Conservation (phyloP, 2,113 vertebrate species). For the Arvicanthis niloticus region DNA sequence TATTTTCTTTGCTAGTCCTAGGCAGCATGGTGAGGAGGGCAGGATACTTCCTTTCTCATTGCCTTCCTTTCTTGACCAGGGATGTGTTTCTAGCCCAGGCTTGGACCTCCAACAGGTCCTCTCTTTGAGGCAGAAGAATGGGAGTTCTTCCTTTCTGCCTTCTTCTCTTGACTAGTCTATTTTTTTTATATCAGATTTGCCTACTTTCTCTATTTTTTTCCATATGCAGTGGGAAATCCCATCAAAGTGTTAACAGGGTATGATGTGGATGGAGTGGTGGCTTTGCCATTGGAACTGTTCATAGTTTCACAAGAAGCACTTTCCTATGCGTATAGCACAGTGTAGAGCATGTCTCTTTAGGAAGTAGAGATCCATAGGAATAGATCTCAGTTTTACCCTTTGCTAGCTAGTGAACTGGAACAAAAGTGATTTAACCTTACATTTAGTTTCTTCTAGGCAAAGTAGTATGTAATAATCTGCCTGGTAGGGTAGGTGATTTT, state of each 20-base stretch:
- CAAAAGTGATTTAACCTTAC: conserved; percentile 53
- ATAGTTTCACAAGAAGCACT: not conserved
- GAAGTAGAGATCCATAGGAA: not conserved
- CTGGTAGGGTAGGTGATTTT: not conserved
- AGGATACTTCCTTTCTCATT: not conserved
- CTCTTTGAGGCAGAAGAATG: not conserved
- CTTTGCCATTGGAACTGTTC: not conserved
- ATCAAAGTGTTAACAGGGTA: not conserved
- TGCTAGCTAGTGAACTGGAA: conserved; percentile 5
- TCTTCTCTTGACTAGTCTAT: not conserved
- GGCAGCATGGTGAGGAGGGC: not conserved
- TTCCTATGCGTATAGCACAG: not conserved
- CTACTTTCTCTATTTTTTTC: not conserved
- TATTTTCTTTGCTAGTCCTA: not conserved
- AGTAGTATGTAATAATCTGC: not conserved
- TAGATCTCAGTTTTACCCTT: not conserved
- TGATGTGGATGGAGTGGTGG: not conserved
- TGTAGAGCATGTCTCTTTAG: not conserved
- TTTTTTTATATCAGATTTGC: not conserved
- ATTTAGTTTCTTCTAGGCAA: conserved; percentile 13
- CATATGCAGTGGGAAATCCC: not conserved
- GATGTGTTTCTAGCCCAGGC: not conserved
- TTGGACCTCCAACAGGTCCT: not conserved
- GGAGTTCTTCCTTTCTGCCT: not conserved
- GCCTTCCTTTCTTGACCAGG: not conserved